Conservation (phyloP, 2,797 vertebrate genomes). For the Sebastes reedi region DNA sequence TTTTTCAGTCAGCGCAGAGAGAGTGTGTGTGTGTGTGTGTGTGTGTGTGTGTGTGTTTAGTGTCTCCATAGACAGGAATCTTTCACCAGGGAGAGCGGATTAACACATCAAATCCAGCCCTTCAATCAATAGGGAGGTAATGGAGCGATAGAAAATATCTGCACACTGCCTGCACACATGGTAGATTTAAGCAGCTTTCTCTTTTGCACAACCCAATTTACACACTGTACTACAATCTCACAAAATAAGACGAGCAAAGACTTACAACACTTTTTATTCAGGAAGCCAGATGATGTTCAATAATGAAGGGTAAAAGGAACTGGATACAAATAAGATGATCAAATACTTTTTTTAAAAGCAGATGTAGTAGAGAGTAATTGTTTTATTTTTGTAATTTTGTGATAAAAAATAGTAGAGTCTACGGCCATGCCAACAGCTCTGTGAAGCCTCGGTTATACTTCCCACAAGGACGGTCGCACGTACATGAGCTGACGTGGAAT, state of each 20-base stretch:
- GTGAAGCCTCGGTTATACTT: no score
- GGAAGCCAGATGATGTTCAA: background rate
- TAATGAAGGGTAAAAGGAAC: background rate
- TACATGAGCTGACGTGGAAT: no score
- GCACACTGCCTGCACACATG: slow-evolving; percentile 22
- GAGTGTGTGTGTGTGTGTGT: slow-evolving; percentile 20
- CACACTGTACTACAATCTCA: background rate
- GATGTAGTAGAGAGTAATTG: background rate
- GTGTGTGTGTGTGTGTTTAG: slow-evolving; percentile 46
- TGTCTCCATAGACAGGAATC: slow-evolving; percentile 73
- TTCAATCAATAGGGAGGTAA: slow-evolving; percentile 76
- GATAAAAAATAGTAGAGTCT: background rate
- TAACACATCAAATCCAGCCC: slow-evolving; percentile 77
- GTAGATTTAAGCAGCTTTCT: slow-evolving; percentile 39
- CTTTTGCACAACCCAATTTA: slow-evolving; percentile 5
- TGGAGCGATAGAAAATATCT: slow-evolving; percentile 61
- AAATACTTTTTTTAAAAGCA: background rate
- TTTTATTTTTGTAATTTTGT: background rate
- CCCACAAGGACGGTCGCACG: no score
- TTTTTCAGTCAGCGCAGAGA: background rate
- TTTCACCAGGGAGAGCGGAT: slow-evolving; percentile 73
- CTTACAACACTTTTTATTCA: background rate
- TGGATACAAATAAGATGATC: background rate
- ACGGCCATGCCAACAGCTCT: background rate
- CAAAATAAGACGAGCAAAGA: slow-evolving; percentile 1